These are phyloP conservation scores for Argentina silus DNA, from an alignment of 2,797 vertebrate species.

Conservation along the genomic window DNA sequence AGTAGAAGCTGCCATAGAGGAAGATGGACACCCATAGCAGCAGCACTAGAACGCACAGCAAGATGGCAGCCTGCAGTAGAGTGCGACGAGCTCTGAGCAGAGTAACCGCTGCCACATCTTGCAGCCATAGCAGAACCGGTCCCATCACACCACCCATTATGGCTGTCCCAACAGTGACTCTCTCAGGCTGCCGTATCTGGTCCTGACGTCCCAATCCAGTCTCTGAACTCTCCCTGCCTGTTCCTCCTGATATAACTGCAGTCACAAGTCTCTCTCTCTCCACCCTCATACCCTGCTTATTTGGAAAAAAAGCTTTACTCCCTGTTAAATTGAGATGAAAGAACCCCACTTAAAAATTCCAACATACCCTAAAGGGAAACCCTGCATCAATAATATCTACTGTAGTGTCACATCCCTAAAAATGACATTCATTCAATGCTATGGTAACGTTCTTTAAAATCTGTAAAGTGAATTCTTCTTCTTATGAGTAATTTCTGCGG, in stretches of 20 bases:
- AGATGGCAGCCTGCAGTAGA: conserved; percentile 83
- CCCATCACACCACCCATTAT: conserved; percentile 70
- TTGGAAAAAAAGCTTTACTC: neutral
- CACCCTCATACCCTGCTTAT: neutral
- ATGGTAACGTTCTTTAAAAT: neutral
- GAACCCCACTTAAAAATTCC: neutral
- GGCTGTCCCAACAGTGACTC: conserved; percentile 12
- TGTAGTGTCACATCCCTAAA: neutral
- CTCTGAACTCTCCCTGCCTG: conserved; percentile 26
- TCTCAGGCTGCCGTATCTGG: conserved; percentile 2
- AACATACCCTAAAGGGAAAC: neutral
- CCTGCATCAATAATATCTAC: neutral
- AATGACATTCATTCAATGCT: neutral
- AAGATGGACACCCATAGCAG: conserved; percentile 92
- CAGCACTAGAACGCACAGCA: conserved; percentile 82
- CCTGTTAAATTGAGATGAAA: neutral
- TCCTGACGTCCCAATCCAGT: conserved; percentile 7
- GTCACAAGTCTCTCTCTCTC: conserved; percentile 42
- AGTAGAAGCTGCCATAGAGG: conserved; percentile 94
- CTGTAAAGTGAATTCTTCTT: neutral
- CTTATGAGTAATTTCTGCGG: neutral
- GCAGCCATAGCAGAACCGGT: conserved; percentile 82
- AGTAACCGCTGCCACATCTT: conserved; percentile 81
- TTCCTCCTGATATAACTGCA: conserved; percentile 32
- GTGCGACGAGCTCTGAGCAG: conserved; percentile 84